Evolutionary conservation across 1,140 invertebrate species (phyloP).

Genomic region (Cotesia glomerata): DNA sequence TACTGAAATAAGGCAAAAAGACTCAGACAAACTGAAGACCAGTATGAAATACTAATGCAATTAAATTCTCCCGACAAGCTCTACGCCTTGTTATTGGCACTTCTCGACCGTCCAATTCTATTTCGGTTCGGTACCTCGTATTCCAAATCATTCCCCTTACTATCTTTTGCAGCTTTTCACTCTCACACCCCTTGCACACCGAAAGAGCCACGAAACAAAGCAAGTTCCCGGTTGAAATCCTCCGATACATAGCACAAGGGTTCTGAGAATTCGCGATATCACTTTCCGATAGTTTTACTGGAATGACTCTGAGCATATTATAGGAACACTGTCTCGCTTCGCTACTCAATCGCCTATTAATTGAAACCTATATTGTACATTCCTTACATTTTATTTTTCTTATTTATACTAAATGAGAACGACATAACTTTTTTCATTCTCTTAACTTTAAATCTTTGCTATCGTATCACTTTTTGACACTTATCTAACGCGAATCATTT

Average conservation of each 20-base stretch:
- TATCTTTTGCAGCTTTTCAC: conserved; percentile 23
- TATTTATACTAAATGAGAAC: conserved; percentile 34
- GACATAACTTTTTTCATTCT: background rate
- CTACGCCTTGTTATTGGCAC: conserved; percentile 55
- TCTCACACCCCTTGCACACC: background rate
- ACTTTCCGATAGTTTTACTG: conserved; percentile 46
- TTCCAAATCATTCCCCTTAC: conserved; percentile 32
- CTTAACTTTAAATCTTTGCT: too few relatives aligned
- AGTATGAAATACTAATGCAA: conserved; percentile 59
- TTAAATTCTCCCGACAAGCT: conserved; percentile 54
- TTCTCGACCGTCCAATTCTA: conserved; percentile 53
- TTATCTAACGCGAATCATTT: too few relatives aligned
- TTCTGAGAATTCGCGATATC: conserved; percentile 47
- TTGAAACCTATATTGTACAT: conserved; percentile 39
- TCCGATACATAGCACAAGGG: conserved; percentile 40
- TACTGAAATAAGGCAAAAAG: background rate
- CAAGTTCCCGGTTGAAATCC: conserved; percentile 45
- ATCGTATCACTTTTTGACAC: too few relatives aligned
- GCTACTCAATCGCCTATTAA: conserved; percentile 26
- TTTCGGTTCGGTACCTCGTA: conserved; percentile 44
- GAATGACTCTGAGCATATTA: conserved; percentile 28
- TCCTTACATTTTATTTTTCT: conserved; percentile 44
- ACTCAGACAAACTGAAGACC: conserved; percentile 6
- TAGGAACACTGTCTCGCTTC: conserved; percentile 29
- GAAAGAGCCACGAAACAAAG: conserved; percentile 47